Evolutionary conservation across 2,888 invertebrate species (phyloP), one percentile per base, ranked within the genome.

Genomic region (Agrenia bidenticulata): DNA sequence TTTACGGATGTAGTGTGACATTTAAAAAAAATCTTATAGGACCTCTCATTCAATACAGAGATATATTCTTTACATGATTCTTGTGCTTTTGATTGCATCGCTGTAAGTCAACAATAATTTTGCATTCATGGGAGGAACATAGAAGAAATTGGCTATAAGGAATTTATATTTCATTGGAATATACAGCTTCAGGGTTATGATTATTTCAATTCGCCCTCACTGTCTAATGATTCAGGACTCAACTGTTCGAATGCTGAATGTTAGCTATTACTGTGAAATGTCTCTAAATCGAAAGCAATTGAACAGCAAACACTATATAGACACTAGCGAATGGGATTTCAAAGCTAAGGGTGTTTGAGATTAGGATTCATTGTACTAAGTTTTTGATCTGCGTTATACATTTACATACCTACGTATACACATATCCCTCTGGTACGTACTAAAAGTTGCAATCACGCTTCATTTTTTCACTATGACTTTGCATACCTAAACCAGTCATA

Each of bases 41-140:
- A 45, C 5, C 15, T 19, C 19, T 45, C 45, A 45, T 45, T 19
- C 19, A 45, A 45, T 45, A 5, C 45, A 15, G 9, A 45, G 19
- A 45, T 19, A 19, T 15, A n/a, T 45, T 9, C 45, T 45, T 55
- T 57, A 11, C 17, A 41, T n/a, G n/a, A n/a, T n/a, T n/a, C n/a
- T n/a, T n/a, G n/a, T 41, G 41, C 39, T 2, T 13, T 57, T 15
- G 39, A 57, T 41, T 41, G 23, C 57, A 57, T 27, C 27, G 27
- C 21, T 19, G 26, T 51, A 21, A 55, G 55, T 27, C 55, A 26
- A 55, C 55, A 55, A 55, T 55, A 9, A 55, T 19, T 55, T 27
- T 11, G 21, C 5, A 53, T 53, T 53, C 53, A 21, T 21, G 53
- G 24, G 26, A 53, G 53, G n/a, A n/a, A n/a, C n/a, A 5, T 21